These are phyloP conservation scores for Apantesis nais DNA, from an alignment of 2,888 invertebrate species.

Conservation along the genomic window DNA sequence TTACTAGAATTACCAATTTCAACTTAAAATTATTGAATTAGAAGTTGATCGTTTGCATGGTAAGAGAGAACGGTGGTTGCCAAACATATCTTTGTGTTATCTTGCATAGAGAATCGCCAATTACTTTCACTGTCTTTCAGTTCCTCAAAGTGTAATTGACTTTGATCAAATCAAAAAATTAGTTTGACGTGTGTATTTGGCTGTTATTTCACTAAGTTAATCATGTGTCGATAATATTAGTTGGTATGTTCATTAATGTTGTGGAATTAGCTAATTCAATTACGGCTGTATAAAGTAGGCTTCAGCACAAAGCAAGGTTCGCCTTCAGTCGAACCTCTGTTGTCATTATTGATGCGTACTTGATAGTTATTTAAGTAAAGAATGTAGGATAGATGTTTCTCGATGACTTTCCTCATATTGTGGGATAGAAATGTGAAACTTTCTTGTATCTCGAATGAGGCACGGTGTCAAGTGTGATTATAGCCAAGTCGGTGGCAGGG, in stretches of 20 bases:
- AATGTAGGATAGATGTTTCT: slow-evolving; percentile 44
- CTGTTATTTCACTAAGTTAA: slow-evolving; percentile 55
- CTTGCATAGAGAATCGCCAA: slow-evolving; percentile 65
- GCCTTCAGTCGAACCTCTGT: slow-evolving; percentile 46
- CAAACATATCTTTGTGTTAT: slow-evolving; percentile 67
- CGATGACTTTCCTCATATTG: slow-evolving; percentile 59
- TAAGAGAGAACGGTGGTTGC: slow-evolving; percentile 66
- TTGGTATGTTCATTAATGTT: slow-evolving; percentile 45
- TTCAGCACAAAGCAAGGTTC: slow-evolving; percentile 45
- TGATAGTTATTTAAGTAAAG: slow-evolving; percentile 31
- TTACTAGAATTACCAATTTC: slow-evolving; percentile 56
- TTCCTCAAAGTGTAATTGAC: slow-evolving; percentile 55
- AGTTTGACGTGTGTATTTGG: slow-evolving; percentile 36
- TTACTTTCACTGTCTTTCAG: slow-evolving; percentile 70
- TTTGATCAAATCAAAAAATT: slow-evolving; percentile 45
- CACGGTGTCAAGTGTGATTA: slow-evolving; percentile 84
- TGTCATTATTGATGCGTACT: slow-evolving; percentile 36
- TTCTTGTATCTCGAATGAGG: slow-evolving; percentile 77
- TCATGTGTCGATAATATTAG: slow-evolving; percentile 54
- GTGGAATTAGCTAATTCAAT: slow-evolving; percentile 76
- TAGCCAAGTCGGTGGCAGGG: slow-evolving; percentile 73
- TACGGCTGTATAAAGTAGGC: slow-evolving; percentile 64
- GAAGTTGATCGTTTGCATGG: slow-evolving; percentile 64
- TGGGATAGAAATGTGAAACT: slow-evolving; percentile 83
- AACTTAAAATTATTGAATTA: slow-evolving; percentile 67